Evolutionary conservation across 2,113 vertebrate genomes (phyloP), one percentile per base, ranked within the genome.

Genomic region (Paratilapia polleni): DNA sequence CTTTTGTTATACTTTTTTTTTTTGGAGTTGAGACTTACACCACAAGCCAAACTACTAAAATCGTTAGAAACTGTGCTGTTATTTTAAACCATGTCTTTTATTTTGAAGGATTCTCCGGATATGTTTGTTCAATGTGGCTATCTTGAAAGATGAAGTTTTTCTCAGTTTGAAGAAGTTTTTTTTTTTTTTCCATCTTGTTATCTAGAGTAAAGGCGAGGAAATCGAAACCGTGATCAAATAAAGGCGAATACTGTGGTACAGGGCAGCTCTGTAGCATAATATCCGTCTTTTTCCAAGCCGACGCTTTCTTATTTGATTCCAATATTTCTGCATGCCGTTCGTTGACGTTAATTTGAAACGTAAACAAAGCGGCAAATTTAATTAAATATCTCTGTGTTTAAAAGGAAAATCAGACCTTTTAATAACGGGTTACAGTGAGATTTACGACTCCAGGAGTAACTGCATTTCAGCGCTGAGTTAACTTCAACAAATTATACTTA

Each of bases 31-130:
- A 49, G 1, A 52, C 47, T 20, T 28, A 5, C 31, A 3, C 4
- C 26, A 73, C 19, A 15, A 31, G 11, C 43, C 28, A n/a, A 17
- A 73, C 11, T 31, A 52, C 24, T 31, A 20, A 52, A 54, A 49
- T 12, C 43, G 31, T 0, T 73, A 9, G 5, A 13, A 52, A 28
- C 49, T 43, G 28, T 38, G 20, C 8, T 28, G 15, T 31, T 3
- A 7, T 20, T 58, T 24, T 58, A 58, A 75, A n/a, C 6, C 38
- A 22, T 17, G 26, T 22, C 3, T 68, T 84, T 84, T 86, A 88
- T 43, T 89, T 62, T 88, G 83, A 84, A 84, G 26, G 49, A 4
- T 24, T 0, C 1, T 2, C 11, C 79, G 80, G 77, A 89, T 47
- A 43, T 76, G 7, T 19, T 5, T 13, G 14, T 28, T 54, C 3